A percentile compares a stretch with the other conserved stretches of the same genome.
Conservation (phyloP, 2,888 invertebrate genomes). For the Drosophila gaucha region DNA sequence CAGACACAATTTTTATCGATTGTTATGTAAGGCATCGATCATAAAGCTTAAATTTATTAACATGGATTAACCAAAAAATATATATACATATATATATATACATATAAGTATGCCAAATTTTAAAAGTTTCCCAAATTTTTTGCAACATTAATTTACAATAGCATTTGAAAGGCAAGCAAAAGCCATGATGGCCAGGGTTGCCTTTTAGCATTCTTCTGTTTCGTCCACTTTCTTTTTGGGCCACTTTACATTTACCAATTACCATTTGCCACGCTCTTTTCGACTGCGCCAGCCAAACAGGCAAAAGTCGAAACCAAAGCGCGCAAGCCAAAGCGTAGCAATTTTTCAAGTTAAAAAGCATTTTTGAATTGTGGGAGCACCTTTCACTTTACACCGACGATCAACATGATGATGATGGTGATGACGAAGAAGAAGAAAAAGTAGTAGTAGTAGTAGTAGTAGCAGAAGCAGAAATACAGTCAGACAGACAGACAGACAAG, state of each 20-base stretch:
- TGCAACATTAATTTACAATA: conserved; percentile 7
- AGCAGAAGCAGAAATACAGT: conserved; percentile 32
- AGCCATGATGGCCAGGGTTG: conserved; percentile 29
- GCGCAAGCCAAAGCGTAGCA: conserved; percentile 72
- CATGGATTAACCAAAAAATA: not conserved
- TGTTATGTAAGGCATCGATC: conserved; percentile 4
- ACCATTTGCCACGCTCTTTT: conserved; percentile 69
- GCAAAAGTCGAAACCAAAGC: conserved; percentile 51
- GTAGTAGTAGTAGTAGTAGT: conserved; percentile 27
- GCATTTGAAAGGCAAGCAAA: conserved; percentile 32
- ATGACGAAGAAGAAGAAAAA: conserved; percentile 16
- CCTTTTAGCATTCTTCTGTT: conserved; percentile 47
- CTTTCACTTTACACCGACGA: conserved; percentile 76
- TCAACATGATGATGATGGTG: not conserved
- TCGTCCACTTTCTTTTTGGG: conserved; percentile 62
- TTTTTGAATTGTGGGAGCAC: conserved; percentile 81
- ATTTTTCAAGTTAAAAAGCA: conserved; percentile 79
- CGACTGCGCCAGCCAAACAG: conserved; percentile 47
- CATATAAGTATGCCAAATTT: too few species aligned
- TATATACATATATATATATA: too few species aligned
- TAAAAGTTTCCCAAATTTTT: conserved; percentile 6
- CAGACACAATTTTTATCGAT: conserved; percentile 6
- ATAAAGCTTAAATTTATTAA: not conserved
- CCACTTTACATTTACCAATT: conserved; percentile 63
- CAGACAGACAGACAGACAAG: conserved; percentile 35